Percentiles rank a stretch among this genome's conserved stretches.
phyloP scores from a whole-genome alignment of 2,888 invertebrate species.

The Trichogramma evanescens region DNA sequence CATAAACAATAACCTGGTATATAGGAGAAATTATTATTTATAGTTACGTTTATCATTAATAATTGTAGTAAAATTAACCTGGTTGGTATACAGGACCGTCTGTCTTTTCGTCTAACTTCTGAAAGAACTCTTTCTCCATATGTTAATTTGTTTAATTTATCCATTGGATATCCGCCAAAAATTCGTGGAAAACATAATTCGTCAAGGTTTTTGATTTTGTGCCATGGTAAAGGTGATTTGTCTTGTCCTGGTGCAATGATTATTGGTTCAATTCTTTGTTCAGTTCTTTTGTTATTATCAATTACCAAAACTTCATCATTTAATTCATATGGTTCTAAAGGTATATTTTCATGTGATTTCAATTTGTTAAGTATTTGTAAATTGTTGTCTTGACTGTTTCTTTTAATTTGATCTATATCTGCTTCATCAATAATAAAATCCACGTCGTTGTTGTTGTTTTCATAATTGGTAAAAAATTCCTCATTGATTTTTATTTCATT shows the following conservation, averaged over 20 bases:
- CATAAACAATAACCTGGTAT: no score
- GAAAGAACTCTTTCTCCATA: conserved; percentile 11
- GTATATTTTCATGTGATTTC: conserved; percentile 8
- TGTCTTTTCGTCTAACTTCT: conserved; percentile 12
- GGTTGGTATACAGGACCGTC: conserved; percentile 5
- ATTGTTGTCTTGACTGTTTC: not conserved
- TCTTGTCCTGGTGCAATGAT: conserved; percentile 30
- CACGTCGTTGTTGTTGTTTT: conserved; percentile 3
- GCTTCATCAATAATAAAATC: conserved; percentile 16
- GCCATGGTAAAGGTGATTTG: conserved; percentile 26
- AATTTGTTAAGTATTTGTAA: not conserved
- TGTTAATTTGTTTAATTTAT: conserved; percentile 5
- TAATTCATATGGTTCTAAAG: conserved; percentile 7
- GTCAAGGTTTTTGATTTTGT: conserved; percentile 25
- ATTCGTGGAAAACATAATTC: conserved; percentile 28
- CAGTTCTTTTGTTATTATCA: conserved; percentile 21
- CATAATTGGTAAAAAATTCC: conserved; percentile 16
- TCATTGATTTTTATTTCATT: conserved; percentile 13
- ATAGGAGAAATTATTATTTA: no score
- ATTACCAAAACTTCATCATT: conserved; percentile 25
- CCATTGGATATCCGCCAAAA: conserved; percentile 17
- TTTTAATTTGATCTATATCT: conserved; percentile 4
- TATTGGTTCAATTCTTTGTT: conserved; percentile 3
- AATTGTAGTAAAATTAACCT: conserved; percentile 2
- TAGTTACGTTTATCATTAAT: no score